Evolutionary conservation across 2,888 invertebrate species (phyloP), one percentile per base, ranked within the genome.

Genomic region (Physocephala rufipes): DNA sequence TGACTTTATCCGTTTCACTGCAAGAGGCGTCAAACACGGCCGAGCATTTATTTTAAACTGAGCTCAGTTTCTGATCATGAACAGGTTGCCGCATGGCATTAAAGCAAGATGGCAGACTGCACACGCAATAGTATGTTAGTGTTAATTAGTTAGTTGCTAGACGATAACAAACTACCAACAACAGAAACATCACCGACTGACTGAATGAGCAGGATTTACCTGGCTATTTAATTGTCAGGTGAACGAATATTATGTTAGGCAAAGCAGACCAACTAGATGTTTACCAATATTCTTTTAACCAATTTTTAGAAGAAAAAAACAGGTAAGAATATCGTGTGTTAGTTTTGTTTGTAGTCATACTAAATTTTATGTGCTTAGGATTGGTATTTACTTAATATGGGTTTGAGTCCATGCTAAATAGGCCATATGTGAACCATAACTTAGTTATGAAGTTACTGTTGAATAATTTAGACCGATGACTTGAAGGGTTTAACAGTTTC

Each of bases 1-100:
- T 55, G 21, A 21, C 16, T 21, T 47, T 59, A 61, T 68, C 61
- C 59, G 61, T 16, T 26, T n/a, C 59, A 68, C 61, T 16, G 59
- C n/a, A 16, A 16, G 19, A 63, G 16, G 43, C 70, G 65, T 70
- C 70, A 49, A 66, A 58, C 70, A 26, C 66, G 30, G 9, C 28
- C 70, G 70, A 70, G 61, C 24, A 65, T 59, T 49, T 21, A 70
- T 30, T 70, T 70, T 49, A 70, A 70, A 70, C 70, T 70, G 51
- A 70, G 16, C 9, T 64, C 28, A 43, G 30, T 63, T 45, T 19
- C 28, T 45, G 64, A 55, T 64, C 55, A 53, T 45, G 28, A 63
- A 64, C 70, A 69, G 69, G 69, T 69, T 69, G 69, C 49, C 30
- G 36, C 43, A 49, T 55, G 16, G 64, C 28, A 21, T 19, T 47